Evolutionary conservation across 2,888 invertebrate genomes (phyloP), one percentile per base, ranked within the genome.

Genomic region (Timandra comae): DNA sequence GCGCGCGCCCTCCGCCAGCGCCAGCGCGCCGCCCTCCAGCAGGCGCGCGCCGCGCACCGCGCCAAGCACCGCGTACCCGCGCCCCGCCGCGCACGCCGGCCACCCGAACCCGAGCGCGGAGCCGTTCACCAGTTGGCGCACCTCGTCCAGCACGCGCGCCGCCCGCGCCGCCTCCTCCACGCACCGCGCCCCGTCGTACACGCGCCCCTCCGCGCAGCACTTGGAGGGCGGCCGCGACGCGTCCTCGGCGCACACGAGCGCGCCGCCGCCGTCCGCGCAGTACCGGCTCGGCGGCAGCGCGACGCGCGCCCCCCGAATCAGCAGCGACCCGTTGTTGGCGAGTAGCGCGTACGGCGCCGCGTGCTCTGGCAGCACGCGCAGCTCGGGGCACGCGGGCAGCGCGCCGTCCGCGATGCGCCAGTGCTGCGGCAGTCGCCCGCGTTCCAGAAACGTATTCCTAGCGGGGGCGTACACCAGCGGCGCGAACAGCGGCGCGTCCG

Each of bases 171-270:
- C 39, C 46, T 58, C 49, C 63, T 71, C 66, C 85, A 89, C 45
- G 79, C 87, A 64, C 60, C 80, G 57, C 71, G 82, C 35, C 55
- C 77, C 63, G 87, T 89, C 63, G 87, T 88, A 93, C 30, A 86
- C 87, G 5, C 88, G 89, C 29, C 87, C 84, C 30, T 82, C 80
- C 2, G 91, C 91, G 65, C 95, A 95, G 60, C 95, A 95, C 70
- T 93, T 92, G 58, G 86, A 81, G 61, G 43, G 78, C 73, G 45
- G 72, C 73, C 33, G 74, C 66, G 52, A 37, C 25, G 53, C 71
- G 46, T 71, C 74, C 39, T 72, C 79, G 2, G 64, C 62, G 63
- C 93, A 94, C 3, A 91, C 88, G 3, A 93, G 73, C 5, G 91
- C 89, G 2, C 88, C 89, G 9, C 82, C 82, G 21, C 87, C 77